phyloP scores from a whole-genome alignment of 2,113 vertebrate species.

The Poecilia latipinna region DNA sequence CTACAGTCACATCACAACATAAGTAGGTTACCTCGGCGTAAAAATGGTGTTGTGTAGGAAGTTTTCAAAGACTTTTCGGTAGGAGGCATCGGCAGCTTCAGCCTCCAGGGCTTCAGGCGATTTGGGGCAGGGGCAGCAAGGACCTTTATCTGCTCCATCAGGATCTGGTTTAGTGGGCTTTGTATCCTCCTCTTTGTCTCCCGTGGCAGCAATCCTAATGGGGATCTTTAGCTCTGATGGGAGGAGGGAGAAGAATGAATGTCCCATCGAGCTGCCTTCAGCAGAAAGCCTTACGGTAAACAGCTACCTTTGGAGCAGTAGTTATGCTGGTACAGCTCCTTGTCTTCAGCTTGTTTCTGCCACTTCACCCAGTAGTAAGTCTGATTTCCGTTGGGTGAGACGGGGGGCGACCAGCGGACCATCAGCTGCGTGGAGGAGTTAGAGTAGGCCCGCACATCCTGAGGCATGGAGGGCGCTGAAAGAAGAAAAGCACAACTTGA shows the following conservation, averaged over 20 bases:
- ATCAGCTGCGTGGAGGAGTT: conserved; percentile 94
- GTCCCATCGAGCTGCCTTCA: neutral
- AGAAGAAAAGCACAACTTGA: conserved; percentile 1
- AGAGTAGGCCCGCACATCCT: conserved; percentile 91
- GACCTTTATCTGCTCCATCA: conserved; percentile 83
- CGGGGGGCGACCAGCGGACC: conserved; percentile 93
- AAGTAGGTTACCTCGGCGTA: conserved; percentile 85
- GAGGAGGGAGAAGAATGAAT: neutral
- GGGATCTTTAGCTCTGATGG: conserved; percentile 90
- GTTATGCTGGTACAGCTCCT: conserved; percentile 93
- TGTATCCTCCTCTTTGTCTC: conserved; percentile 87
- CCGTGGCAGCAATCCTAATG: conserved; percentile 87
- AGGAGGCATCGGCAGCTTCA: conserved; percentile 91
- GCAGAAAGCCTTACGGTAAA: neutral
- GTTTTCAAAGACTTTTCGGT: conserved; percentile 96
- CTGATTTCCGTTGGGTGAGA: conserved; percentile 92
- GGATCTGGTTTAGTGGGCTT: conserved; percentile 87
- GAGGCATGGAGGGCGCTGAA: conserved; percentile 92
- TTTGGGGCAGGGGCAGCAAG: conserved; percentile 93
- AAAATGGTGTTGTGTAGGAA: conserved; percentile 98
- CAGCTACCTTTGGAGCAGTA: conserved; percentile 96
- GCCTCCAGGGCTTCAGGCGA: conserved; percentile 88
- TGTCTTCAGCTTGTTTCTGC: conserved; percentile 94
- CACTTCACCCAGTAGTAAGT: conserved; percentile 96
- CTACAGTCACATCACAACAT: neutral